phyloP scores from a whole-genome alignment of 2,888 invertebrate species.

The Drosophila pseudotakahashii region DNA sequence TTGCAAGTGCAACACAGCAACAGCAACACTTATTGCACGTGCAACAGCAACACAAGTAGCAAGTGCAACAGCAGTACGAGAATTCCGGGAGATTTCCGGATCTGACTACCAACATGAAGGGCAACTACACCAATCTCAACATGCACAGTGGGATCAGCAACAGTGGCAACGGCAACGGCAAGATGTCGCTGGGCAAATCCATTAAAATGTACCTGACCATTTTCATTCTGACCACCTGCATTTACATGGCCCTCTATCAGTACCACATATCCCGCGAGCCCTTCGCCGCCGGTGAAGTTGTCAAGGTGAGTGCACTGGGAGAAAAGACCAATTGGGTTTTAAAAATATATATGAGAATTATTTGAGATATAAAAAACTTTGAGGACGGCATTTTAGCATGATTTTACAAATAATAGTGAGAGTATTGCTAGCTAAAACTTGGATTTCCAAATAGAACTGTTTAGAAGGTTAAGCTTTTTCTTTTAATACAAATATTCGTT shows the following conservation, averaged over 20 bases:
- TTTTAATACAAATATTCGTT: background rate
- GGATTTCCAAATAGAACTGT: too few relatives aligned
- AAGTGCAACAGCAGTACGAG: background rate
- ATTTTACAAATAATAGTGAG: too few relatives aligned
- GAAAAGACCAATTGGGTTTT: background rate
- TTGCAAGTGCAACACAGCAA: background rate
- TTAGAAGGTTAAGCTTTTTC: too few relatives aligned
- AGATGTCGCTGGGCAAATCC: constrained; percentile 85
- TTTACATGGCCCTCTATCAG: constrained; percentile 87
- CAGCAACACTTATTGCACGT: background rate
- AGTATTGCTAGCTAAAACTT: too few relatives aligned
- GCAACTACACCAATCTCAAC: constrained; percentile 17
- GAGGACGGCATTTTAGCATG: too few relatives aligned
- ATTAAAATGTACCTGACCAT: constrained; percentile 88
- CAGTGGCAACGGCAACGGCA: constrained; percentile 39
- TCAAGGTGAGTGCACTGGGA: constrained; percentile 76
- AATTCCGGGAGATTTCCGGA: background rate
- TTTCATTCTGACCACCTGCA: constrained; percentile 86
- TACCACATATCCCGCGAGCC: constrained; percentile 87
- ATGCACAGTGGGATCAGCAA: constrained; percentile 7
- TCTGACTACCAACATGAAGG: constrained; percentile 17
- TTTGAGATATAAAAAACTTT: background rate
- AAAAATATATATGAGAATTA: too few relatives aligned
- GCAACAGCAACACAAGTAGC: background rate
- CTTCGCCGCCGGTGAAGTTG: constrained; percentile 78